Conservation (phyloP, 1,140 invertebrate genomes). For the Eriosoma lanigerum region DNA sequence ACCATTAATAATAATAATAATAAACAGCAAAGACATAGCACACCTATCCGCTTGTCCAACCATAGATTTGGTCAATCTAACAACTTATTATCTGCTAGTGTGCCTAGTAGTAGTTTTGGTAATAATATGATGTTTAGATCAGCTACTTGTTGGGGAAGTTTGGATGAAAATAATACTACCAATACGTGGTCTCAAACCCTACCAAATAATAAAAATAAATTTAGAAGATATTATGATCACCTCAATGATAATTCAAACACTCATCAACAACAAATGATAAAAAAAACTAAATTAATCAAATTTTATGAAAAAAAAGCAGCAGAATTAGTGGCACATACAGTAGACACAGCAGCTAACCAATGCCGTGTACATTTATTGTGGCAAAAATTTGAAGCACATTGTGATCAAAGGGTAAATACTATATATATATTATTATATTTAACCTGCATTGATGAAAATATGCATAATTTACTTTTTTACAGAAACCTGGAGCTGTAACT, state of each 20-base stretch:
- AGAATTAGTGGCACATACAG: slow-evolving; percentile 25
- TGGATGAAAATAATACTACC: neutral
- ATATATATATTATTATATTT: too few species aligned
- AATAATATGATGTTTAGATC: neutral
- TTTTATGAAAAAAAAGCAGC: slow-evolving; percentile 30
- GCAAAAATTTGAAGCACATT: neutral
- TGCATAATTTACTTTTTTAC: neutral
- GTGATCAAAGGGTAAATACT: slow-evolving; percentile 16
- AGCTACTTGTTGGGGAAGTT: slow-evolving; percentile 22
- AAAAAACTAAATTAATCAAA: neutral
- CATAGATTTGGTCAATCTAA: neutral
- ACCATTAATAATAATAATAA: neutral
- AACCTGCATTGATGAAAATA: too few species aligned
- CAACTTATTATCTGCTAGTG: neutral
- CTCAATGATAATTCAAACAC: neutral
- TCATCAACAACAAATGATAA: neutral
- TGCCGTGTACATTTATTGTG: slow-evolving; percentile 27
- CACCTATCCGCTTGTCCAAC: neutral
- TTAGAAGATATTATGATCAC: neutral
- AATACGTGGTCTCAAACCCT: slow-evolving; percentile 1
- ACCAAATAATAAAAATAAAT: neutral
- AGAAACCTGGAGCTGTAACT: neutral
- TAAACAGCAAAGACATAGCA: slow-evolving; percentile 1
- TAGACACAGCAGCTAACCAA: slow-evolving; percentile 20
- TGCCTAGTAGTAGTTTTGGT: neutral